Percentiles rank a stretch among this genome's conserved stretches.
These are phyloP conservation scores for Didymodactylos carnosus DNA, from an alignment of 2,888 invertebrate genomes.

Conservation along the genomic window DNA sequence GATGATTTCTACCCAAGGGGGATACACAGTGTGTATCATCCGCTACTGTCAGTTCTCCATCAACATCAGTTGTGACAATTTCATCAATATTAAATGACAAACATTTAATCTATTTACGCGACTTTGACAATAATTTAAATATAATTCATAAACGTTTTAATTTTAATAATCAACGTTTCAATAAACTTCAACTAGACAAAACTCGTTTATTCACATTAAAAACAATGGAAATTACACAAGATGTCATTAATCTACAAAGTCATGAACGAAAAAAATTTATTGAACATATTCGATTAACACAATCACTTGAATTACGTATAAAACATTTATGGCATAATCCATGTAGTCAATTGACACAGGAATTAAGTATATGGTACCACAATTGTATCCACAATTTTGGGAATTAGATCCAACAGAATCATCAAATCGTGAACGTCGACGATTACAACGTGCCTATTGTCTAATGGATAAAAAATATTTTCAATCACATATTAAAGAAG, in stretches of 20 bases:
- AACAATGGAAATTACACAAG: constrained; percentile 57
- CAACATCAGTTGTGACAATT: background rate
- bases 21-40: no score
- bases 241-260: constrained; percentile 59
- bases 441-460: constrained; percentile 11
- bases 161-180: no score
- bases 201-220: no score
- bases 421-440: constrained; percentile 10
- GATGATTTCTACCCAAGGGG: no score
- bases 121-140: no score
- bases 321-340: constrained; percentile 11
- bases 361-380: background rate
- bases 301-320: background rate
- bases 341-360: constrained; percentile 9
- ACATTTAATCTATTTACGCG: no score
- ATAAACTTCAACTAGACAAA: no score
- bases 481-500: background rate
- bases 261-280: constrained; percentile 52
- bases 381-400: constrained; percentile 3
- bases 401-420: constrained; percentile 11
- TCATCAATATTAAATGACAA: no score
- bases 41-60: background rate
- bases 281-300: constrained; percentile 41
- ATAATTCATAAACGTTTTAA: no score
- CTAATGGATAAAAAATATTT: constrained; percentile 4